Evolutionary conservation across 1,140 invertebrate species (phyloP), one percentile per base, ranked within the genome.

Genomic region (Platorchestia sp.): DNA sequence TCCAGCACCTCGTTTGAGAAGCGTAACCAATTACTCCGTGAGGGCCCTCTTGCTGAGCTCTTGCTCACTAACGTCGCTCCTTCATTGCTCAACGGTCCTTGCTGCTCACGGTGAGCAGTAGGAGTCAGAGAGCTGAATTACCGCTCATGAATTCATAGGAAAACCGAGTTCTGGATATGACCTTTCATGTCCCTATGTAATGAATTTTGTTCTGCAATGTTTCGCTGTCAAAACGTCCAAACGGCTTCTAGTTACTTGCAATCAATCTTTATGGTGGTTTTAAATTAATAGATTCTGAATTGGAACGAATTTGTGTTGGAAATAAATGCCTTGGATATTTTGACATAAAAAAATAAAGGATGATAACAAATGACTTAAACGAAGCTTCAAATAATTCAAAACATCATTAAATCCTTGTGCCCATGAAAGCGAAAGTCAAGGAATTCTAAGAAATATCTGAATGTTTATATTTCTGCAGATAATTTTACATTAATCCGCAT

Each of bases 21-120:
- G 87, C 87, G 43, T 89, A 41, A 89, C 87, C 87, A 89, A 89
- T 89, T 89, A 42, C 87, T 42, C 87, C 14, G 43, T 42, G 87
- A 89, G 87, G n/a, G 41, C 87, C 87, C 87, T 89, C 42, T 41
- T 42, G 27, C 27, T 1, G 7, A 75, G 59, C 27, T 75, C 59
- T 3, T 75, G 59, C 59, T 75, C 10, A 36, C 10, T 10, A 27
- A 10, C 27, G 27, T 75, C 10, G 10, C 27, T 75, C 59, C 59
- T 75, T 10, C 59, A 36, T 36, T 75, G 59, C 59, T 75, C 59
- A 75, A 27, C 36, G 14, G 59, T 14, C 59, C 59, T 14, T 75
- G 59, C 27, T 75, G 59, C 59, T 75, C 59, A 10, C 59, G 3
- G 59, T 3, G 14, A 36, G 36, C 14, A 36, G 14, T 36, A 22